Evolutionary conservation across 2,797 vertebrate species (phyloP).

Genomic region (Crocidura indochinensis): DNA sequence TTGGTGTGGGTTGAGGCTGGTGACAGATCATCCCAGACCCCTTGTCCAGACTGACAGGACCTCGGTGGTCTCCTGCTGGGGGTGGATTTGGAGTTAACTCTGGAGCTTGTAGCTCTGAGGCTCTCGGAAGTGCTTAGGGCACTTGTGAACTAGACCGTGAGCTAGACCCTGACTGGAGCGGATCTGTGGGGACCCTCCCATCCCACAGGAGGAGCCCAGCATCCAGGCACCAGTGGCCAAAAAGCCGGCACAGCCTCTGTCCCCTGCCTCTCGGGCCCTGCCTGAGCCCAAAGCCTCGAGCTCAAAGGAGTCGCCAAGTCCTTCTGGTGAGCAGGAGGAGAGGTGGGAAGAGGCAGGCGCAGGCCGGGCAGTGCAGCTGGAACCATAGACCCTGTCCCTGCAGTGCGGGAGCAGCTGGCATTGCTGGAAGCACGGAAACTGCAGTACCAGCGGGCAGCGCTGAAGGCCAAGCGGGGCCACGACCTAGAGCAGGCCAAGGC

Average conservation of each 20-base stretch:
- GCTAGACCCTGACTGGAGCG: neutral
- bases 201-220: constrained; percentile 86
- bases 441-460: constrained; percentile 95
- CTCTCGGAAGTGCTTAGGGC: neutral
- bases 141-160: neutral
- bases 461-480: constrained; percentile 96
- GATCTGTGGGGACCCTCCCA: neutral
- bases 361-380: neutral
- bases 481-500: constrained; percentile 95
- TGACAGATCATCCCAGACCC: neutral
- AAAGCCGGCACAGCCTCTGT: constrained; percentile 85
- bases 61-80: neutral
- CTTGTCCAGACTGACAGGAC: neutral
- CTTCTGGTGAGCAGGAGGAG: constrained; percentile 85
- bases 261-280: constrained; percentile 81
- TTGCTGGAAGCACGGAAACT: constrained; percentile 95
- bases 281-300: constrained; percentile 79
- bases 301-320: constrained; percentile 84
- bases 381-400: neutral
- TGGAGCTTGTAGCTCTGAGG: neutral
- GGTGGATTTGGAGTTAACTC: neutral
- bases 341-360: neutral
- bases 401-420: constrained; percentile 94
- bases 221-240: constrained; percentile 88
- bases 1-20: neutral